A percentile compares a stretch with the other conserved stretches of the same genome.
Evolutionary conservation across 2,113 vertebrate genomes (phyloP).

Genomic region (Apeltes quadracus): DNA sequence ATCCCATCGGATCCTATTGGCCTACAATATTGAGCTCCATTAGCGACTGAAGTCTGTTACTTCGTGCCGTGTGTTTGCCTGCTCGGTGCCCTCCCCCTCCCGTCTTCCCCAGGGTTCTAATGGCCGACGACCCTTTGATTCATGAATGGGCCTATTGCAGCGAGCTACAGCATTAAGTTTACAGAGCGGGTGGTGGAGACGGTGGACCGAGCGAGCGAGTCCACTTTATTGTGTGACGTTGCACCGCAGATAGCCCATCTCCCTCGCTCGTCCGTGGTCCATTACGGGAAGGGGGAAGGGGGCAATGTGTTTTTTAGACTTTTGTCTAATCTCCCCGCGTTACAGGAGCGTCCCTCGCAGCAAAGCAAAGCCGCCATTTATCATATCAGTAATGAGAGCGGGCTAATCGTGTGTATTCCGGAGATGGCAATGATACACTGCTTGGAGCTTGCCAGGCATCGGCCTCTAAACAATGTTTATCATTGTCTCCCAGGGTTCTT

Average conservation of each 20-base stretch:
- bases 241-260: slow-evolving; percentile 48
- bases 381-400: slow-evolving; percentile 78
- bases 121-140: slow-evolving; percentile 79
- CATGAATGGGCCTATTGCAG: slow-evolving; percentile 82
- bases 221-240: slow-evolving; percentile 36
- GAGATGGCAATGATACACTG: slow-evolving; percentile 78
- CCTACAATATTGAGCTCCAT: slow-evolving; percentile 71
- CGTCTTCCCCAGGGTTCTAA: slow-evolving; percentile 75
- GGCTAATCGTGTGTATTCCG: slow-evolving; percentile 78
- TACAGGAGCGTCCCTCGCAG: slow-evolving; percentile 54
- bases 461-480: slow-evolving; percentile 80
- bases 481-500: slow-evolving; percentile 79
- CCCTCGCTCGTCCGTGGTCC: slow-evolving; percentile 42
- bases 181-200: slow-evolving; percentile 18
- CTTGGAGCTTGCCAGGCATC: slow-evolving; percentile 77
- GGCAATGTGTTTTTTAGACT: slow-evolving; percentile 52
- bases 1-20: slow-evolving; percentile 69
- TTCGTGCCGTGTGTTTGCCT: slow-evolving; percentile 60
- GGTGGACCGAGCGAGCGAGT: slow-evolving; percentile 34
- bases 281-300: too few species aligned
- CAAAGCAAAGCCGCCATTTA: slow-evolving; percentile 74
- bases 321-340: slow-evolving; percentile 29
- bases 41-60: slow-evolving; percentile 64
- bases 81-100: slow-evolving; percentile 64
- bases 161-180: slow-evolving; percentile 61